These are phyloP conservation scores for Paracentrotus lividus DNA, from an alignment of 53 echinoderm and acorn worm species.

Conservation along the genomic window DNA sequence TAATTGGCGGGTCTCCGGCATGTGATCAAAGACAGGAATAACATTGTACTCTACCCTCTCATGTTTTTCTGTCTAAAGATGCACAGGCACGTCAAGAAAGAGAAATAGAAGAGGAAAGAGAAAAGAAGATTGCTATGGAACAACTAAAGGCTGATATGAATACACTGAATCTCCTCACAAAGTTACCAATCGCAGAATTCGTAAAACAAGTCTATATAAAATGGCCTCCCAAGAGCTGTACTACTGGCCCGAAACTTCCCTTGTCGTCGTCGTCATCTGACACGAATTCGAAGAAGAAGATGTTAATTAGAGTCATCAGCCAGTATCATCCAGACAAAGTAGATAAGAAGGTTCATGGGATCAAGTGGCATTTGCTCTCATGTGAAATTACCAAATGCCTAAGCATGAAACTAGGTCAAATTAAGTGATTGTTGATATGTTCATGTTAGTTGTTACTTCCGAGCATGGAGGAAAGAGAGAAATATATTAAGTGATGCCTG, in stretches of 20 bases:
- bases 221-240: conserved; percentile 21
- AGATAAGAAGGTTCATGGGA: conserved; percentile 53
- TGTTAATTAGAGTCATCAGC: conserved; percentile 15
- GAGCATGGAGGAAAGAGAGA: too few relatives aligned
- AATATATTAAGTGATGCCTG: too few relatives aligned
- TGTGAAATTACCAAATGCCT: conserved; percentile 65
- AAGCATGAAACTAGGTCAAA: neutral
- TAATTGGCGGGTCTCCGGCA: too few relatives aligned
- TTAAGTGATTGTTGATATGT: conserved; percentile 37
- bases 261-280: neutral
- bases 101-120: neutral
- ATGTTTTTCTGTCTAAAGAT: neutral
- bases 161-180: neutral
- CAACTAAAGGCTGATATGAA: neutral
- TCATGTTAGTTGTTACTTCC: too few relatives aligned
- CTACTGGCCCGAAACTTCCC: neutral
- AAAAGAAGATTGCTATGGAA: neutral
- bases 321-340: conserved; percentile 69
- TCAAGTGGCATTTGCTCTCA: conserved; percentile 45
- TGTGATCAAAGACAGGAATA: too few relatives aligned
- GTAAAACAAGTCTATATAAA: neutral
- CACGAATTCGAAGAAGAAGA: conserved; percentile 29
- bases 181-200: neutral
- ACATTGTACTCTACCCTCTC: too few relatives aligned
- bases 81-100: conserved; percentile 2